A percentile compares a stretch with the other conserved stretches of the same genome.
Evolutionary conservation across 2,888 invertebrate genomes (phyloP).

Genomic region (Dynastes maya): DNA sequence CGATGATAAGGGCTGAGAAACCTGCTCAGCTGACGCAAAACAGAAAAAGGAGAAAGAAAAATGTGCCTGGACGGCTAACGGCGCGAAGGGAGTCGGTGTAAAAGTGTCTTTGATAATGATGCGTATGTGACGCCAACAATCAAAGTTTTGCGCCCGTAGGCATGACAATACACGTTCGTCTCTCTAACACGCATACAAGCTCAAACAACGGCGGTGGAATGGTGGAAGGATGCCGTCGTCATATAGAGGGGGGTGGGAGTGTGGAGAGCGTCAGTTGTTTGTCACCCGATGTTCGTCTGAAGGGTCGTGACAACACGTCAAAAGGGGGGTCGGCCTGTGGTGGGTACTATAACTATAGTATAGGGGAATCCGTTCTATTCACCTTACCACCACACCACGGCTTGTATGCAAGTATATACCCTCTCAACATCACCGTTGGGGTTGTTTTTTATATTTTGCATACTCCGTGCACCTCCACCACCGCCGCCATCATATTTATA

Average conservation of each 20-base stretch:
- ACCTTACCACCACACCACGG: conserved; percentile 8
- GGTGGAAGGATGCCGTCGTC: no score
- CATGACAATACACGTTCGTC: background rate
- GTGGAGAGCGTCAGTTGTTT: conserved; percentile 20
- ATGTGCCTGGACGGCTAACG: background rate
- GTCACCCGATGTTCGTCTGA: conserved; percentile 33
- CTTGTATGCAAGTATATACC: background rate
- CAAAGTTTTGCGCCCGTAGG: conserved; percentile 44
- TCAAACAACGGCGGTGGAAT: no score
- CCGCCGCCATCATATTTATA: conserved; percentile 16
- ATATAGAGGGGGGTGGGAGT: background rate
- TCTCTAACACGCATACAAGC: no score
- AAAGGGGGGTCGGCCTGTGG: conserved; percentile 1
- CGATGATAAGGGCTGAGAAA: background rate
- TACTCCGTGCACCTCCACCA: background rate
- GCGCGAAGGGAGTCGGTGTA: conserved; percentile 11
- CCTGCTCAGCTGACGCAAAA: conserved; percentile 1
- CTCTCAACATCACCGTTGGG: conserved; percentile 14
- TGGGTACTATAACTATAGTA: background rate
- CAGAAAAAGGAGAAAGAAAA: background rate
- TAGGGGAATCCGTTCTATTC: conserved; percentile 13
- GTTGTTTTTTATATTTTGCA: conserved; percentile 26
- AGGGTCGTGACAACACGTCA: conserved; percentile 35
- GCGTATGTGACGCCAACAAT: conserved; percentile 51
- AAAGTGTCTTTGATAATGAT: conserved; percentile 50